phyloP scores from a whole-genome alignment of 1,140 invertebrate species.

The Platyura marginata region DNA sequence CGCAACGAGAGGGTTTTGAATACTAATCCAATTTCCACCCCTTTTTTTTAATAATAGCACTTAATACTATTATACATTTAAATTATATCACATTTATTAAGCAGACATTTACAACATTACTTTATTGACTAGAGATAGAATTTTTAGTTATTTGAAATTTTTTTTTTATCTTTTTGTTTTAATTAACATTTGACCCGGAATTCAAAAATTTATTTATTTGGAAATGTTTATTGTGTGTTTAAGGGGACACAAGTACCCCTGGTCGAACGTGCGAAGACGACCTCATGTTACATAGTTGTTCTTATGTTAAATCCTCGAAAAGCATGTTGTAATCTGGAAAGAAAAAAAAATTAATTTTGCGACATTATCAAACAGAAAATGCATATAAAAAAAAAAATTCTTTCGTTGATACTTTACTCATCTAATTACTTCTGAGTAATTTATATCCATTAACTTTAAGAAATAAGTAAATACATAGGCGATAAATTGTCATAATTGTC shows the following conservation, averaged over 20 bases:
- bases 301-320: conserved; percentile 7
- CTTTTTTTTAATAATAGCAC: too few species aligned
- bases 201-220: not conserved
- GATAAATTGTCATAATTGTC: too few species aligned
- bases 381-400: too few species aligned
- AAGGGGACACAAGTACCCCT: conserved; percentile 26
- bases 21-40: too few species aligned
- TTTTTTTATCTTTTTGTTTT: conserved; percentile 6
- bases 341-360: not conserved
- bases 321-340: conserved; percentile 4
- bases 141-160: conserved; percentile 5
- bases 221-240: conserved; percentile 5
- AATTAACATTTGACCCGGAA: not conserved
- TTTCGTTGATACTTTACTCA: too few species aligned
- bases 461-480: too few species aligned
- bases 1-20: too few species aligned
- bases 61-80: not conserved
- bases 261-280: conserved; percentile 23
- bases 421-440: too few species aligned
- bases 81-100: not conserved
- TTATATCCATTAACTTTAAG: too few species aligned
- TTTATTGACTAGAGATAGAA: not conserved
- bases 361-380: not conserved
- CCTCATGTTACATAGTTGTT: conserved; percentile 16
- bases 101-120: not conserved